A percentile compares a stretch with the other conserved stretches of the same genome.
These are phyloP conservation scores for Drosophila nigricruria DNA, from an alignment of 2,888 invertebrate genomes.

Conservation along the genomic window DNA sequence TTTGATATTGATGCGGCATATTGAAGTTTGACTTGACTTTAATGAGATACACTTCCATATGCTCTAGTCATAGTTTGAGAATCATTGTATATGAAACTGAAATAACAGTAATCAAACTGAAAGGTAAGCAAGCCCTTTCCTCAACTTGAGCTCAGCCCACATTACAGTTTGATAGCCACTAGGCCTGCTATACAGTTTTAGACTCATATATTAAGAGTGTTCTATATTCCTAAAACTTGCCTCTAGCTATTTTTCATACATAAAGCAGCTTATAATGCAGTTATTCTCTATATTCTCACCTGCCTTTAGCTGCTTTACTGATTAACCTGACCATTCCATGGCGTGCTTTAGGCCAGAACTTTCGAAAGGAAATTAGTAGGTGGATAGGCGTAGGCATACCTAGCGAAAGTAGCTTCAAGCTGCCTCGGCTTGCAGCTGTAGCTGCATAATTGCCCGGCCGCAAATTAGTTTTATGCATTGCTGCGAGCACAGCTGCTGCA, in stretches of 20 bases:
- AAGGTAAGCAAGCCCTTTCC: no score
- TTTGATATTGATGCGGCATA: not conserved
- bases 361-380: conserved; percentile 60
- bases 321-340: not conserved
- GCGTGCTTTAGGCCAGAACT: conserved; percentile 14
- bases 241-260: not conserved
- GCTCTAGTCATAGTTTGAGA: not conserved
- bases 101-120: no score
- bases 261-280: not conserved
- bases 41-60: not conserved
- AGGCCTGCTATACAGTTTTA: not conserved
- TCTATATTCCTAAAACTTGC: not conserved
- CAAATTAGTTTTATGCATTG: conserved; percentile 80
- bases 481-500: conserved; percentile 14
- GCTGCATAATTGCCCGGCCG: conserved; percentile 77
- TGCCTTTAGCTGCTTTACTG: not conserved
- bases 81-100: no score
- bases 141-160: not conserved
- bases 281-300: not conserved
- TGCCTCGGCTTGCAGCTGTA: conserved; percentile 13
- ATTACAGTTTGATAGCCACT: not conserved
- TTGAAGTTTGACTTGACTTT: not conserved
- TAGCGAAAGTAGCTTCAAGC: conserved; percentile 20
- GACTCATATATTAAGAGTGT: no score
- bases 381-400: conserved; percentile 10